phyloP scores from a whole-genome alignment of 2,113 vertebrate genomes.

The Catharus bicknelli region DNA sequence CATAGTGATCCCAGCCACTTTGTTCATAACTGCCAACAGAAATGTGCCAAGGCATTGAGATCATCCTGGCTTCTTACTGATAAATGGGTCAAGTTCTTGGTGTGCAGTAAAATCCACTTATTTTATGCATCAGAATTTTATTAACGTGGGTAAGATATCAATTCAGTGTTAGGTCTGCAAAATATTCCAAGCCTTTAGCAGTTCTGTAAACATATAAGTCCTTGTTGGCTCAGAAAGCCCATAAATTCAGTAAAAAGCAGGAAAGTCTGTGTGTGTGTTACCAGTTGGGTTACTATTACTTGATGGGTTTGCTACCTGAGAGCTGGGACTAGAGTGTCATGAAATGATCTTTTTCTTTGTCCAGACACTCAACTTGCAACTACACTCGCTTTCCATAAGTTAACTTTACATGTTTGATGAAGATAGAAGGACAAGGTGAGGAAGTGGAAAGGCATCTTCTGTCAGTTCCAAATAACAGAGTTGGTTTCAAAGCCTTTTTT shows the following conservation, averaged over 20 bases:
- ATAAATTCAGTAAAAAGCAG: conserved; percentile 16
- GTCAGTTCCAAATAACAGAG: neutral
- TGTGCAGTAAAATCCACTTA: neutral
- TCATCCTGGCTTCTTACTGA: neutral
- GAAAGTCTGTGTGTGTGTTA: conserved; percentile 5
- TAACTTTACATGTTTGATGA: neutral
- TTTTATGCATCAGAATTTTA: neutral
- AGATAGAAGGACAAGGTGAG: neutral
- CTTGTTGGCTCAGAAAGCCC: neutral
- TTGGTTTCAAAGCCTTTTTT: neutral
- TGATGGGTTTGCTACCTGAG: neutral
- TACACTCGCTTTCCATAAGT: neutral
- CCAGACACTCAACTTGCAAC: neutral
- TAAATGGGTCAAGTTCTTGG: neutral
- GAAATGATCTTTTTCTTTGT: neutral
- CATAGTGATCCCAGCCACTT: neutral
- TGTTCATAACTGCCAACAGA: neutral
- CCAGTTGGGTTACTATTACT: neutral
- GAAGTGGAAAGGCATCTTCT: neutral
- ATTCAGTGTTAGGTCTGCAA: neutral
- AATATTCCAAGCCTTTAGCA: conserved; percentile 10
- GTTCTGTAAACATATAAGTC: conserved; percentile 12
- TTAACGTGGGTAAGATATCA: conserved; percentile 1
- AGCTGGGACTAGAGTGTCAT: neutral
- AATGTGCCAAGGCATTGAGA: neutral